A percentile compares a stretch with the other conserved stretches of the same genome.
Evolutionary conservation across 1,140 invertebrate genomes (phyloP).

Genomic region (Ooceraea biroi): DNA sequence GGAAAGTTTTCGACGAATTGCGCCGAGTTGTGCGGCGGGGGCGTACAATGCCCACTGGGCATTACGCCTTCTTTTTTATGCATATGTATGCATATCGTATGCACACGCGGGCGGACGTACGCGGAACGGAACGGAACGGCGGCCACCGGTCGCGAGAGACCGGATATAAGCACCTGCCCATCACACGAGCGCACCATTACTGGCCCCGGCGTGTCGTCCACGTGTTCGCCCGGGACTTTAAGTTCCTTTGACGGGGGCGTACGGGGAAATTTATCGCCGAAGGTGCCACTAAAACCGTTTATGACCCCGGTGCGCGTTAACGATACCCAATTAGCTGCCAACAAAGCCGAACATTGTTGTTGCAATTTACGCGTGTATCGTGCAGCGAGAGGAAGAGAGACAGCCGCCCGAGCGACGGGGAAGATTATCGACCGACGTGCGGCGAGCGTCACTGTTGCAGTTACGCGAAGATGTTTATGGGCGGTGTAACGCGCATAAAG

Average conservation of each 20-base stretch:
- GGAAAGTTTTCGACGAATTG: slow-evolving; percentile 73
- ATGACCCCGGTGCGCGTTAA: slow-evolving; percentile 69
- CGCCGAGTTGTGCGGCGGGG: slow-evolving; percentile 71
- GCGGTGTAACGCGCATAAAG: not conserved
- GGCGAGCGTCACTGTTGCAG: not conserved
- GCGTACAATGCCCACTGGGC: slow-evolving; percentile 81
- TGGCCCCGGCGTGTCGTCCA: slow-evolving; percentile 68
- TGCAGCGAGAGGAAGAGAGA: not conserved
- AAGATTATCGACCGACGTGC: slow-evolving; percentile 31
- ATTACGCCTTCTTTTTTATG: slow-evolving; percentile 71
- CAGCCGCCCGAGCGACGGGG: not conserved
- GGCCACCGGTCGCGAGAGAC: slow-evolving; percentile 73
- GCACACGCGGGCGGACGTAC: slow-evolving; percentile 62
- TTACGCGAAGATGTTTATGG: slow-evolving; percentile 28
- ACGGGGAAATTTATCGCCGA: slow-evolving; percentile 74
- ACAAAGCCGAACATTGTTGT: slow-evolving; percentile 61
- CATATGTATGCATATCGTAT: slow-evolving; percentile 80
- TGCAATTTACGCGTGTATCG: slow-evolving; percentile 1
- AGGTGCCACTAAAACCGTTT: slow-evolving; percentile 68
- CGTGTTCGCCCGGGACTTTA: slow-evolving; percentile 74
- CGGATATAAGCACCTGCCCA: slow-evolving; percentile 85
- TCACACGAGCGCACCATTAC: slow-evolving; percentile 80
- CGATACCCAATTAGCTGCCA: slow-evolving; percentile 68
- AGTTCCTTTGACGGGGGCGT: slow-evolving; percentile 71
- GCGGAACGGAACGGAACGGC: slow-evolving; percentile 25